A percentile compares a stretch with the other conserved stretches of the same genome.
Evolutionary conservation across 2,113 vertebrate genomes (phyloP).

Genomic region (Pelobates fuscus): DNA sequence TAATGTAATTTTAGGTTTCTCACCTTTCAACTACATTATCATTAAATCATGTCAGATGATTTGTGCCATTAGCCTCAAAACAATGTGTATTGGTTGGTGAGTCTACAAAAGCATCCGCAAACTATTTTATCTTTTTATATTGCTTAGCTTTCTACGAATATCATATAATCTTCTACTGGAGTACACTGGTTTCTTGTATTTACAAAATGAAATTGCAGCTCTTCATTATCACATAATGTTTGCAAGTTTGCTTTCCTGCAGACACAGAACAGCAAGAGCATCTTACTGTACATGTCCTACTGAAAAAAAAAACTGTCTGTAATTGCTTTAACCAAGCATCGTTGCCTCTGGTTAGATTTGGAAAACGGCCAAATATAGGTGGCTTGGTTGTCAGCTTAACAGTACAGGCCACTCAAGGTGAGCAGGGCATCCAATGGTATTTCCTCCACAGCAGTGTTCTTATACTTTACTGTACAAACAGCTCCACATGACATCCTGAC

Average conservation of each 20-base stretch:
- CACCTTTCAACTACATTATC: too few relatives aligned
- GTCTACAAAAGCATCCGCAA: too few relatives aligned
- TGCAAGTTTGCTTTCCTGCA: background rate
- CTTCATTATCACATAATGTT: slow-evolving; percentile 2
- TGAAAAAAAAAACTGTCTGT: slow-evolving; percentile 14
- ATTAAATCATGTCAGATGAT: too few relatives aligned
- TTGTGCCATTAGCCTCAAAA: too few relatives aligned
- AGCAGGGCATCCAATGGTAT: slow-evolving; percentile 60
- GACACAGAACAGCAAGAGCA: slow-evolving; percentile 9
- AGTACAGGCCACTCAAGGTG: slow-evolving; percentile 57
- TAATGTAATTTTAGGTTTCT: too few relatives aligned
- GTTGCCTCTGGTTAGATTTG: slow-evolving; percentile 61
- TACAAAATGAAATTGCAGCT: too few relatives aligned
- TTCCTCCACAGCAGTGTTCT: slow-evolving; percentile 62
- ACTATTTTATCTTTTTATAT: too few relatives aligned
- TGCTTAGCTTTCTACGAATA: too few relatives aligned
- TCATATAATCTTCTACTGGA: too few relatives aligned
- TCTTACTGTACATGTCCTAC: slow-evolving; percentile 21
- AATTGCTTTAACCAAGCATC: slow-evolving; percentile 35
- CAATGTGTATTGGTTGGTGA: too few relatives aligned
- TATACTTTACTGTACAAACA: slow-evolving; percentile 65
- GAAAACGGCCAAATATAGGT: slow-evolving; percentile 52
- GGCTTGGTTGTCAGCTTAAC: slow-evolving; percentile 47
- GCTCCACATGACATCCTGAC: slow-evolving; percentile 62
- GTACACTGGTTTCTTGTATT: too few relatives aligned